phyloP scores from a whole-genome alignment of 2,113 vertebrate species.

The Nettapus auritus region DNA sequence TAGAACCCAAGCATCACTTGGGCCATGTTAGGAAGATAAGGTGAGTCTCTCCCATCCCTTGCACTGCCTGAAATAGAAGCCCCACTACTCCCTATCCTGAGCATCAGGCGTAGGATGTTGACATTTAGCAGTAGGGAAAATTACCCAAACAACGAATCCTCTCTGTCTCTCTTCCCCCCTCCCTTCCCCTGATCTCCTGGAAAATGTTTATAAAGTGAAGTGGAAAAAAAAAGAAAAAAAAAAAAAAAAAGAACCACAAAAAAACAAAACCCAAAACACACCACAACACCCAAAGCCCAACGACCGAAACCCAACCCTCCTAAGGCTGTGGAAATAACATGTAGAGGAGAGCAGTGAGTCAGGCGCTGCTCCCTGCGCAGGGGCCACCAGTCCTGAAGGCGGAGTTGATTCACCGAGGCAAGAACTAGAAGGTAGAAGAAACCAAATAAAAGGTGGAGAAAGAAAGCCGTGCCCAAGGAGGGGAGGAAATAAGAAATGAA shows the following conservation, averaged over 20 bases:
- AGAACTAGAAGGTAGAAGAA: slow-evolving; percentile 14
- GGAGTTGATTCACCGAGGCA: slow-evolving; percentile 53
- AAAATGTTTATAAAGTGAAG: slow-evolving; percentile 33
- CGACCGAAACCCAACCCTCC: slow-evolving; percentile 15
- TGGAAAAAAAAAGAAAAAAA: background rate
- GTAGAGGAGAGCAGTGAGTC: slow-evolving; percentile 62
- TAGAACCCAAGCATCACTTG: slow-evolving; percentile 22
- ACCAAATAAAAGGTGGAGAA: background rate
- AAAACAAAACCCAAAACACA: too few species aligned
- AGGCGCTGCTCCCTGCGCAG: slow-evolving; percentile 24
- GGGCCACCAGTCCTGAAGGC: slow-evolving; percentile 20
- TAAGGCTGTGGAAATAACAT: slow-evolving; percentile 42
- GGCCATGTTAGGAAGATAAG: slow-evolving; percentile 51
- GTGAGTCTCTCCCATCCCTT: slow-evolving; percentile 25
- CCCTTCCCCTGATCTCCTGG: background rate
- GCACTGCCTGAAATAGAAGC: slow-evolving; percentile 45
- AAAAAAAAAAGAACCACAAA: background rate
- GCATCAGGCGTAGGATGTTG: background rate
- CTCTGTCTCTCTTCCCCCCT: background rate
- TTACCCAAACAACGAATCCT: slow-evolving; percentile 26
- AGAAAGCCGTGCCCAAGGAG: background rate
- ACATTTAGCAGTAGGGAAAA: slow-evolving; percentile 35
- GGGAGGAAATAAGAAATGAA: background rate
- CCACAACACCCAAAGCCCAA: background rate
- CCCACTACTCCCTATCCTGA: background rate